These are phyloP conservation scores for Digitonthophagus gazella DNA, from an alignment of 2,888 invertebrate species.

Conservation along the genomic window DNA sequence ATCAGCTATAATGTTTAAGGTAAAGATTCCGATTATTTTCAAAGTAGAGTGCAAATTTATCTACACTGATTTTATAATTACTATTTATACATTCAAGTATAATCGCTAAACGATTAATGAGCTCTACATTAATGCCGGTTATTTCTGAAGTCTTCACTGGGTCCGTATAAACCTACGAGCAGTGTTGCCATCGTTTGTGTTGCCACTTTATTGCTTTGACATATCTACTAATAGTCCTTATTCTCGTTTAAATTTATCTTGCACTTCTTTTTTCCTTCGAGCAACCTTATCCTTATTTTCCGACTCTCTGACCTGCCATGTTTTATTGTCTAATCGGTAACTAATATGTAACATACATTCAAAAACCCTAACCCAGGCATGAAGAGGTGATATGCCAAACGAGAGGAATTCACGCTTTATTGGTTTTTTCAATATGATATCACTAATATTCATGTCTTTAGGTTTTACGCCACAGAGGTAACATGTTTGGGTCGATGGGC, in stretches of 20 bases:
- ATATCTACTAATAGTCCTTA: conserved; percentile 11
- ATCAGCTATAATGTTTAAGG: conserved; percentile 9
- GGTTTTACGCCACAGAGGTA: neutral
- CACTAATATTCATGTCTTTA: neutral
- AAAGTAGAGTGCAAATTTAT: neutral
- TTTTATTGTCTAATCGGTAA: conserved; percentile 23
- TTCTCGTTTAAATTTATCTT: conserved; percentile 15
- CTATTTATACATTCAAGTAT: too few relatives aligned
- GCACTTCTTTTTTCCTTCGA: neutral
- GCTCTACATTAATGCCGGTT: too few relatives aligned
- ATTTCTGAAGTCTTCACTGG: conserved; percentile 14
- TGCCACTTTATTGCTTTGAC: conserved; percentile 11
- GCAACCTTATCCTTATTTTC: neutral
- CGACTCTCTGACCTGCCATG: too few relatives aligned
- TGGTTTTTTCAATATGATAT: neutral
- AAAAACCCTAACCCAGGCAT: conserved; percentile 29
- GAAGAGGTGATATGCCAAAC: conserved; percentile 16
- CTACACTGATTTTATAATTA: too few relatives aligned
- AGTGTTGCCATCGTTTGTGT: conserved; percentile 17
- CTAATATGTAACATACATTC: conserved; percentile 20
- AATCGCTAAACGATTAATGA: too few relatives aligned
- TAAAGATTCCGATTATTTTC: neutral
- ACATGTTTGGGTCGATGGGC: neutral
- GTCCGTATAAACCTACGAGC: conserved; percentile 3
- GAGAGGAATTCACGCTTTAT: neutral